Evolutionary conservation across 2,113 vertebrate species (phyloP), one percentile per base, ranked within the genome.

Genomic region (Chionis minor): DNA sequence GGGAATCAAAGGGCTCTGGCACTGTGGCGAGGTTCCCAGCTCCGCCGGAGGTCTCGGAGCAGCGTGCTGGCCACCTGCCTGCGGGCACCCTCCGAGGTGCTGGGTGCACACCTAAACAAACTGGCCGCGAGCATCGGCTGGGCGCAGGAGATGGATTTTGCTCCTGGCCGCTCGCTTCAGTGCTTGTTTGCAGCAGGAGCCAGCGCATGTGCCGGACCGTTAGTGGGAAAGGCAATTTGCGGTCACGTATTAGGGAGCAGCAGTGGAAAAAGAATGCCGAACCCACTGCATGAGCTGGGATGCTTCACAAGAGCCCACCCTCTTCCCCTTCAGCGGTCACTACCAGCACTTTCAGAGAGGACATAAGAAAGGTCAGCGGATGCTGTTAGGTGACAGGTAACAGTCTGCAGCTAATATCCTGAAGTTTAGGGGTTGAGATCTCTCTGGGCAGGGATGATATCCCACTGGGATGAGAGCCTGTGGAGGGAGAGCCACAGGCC

Each of bases 51-150:
- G 91, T 95, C 95, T 88, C 18, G 12, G 66, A 77, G 84, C 84
- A 66, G 81, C 1, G 4, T 5, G 55, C 69, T 95, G 93, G 88
- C 92, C 14, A 16, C 52, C 56, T 88, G 83, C 86, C 95, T 38
- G 33, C 0, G 0, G 85, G 73, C 83, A 91, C 78, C 78, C 54
- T 91, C 44, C 0, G 0, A 40, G 81, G 71, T 52, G 35, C 58
- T 23, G 73, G 80, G 88, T 62, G 77, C 66, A 42, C 82, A 94
- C 90, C 92, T 90, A 92, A 92, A 81, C 63, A 88, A 91, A 94
- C 51, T 1, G 2, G 22, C 58, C 2, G 0, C 54, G 23, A 61
- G 71, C 92, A 45, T 73, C 85, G 80, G 30, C 67, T 51, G 62
- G 51, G 40, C 2, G 17, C 1, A 0, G 3, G 42, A 81, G 44